Base-by-base conservation (phyloP, 2,113 vertebrate species). In the Pomatorhinus ruficollis region DNA sequence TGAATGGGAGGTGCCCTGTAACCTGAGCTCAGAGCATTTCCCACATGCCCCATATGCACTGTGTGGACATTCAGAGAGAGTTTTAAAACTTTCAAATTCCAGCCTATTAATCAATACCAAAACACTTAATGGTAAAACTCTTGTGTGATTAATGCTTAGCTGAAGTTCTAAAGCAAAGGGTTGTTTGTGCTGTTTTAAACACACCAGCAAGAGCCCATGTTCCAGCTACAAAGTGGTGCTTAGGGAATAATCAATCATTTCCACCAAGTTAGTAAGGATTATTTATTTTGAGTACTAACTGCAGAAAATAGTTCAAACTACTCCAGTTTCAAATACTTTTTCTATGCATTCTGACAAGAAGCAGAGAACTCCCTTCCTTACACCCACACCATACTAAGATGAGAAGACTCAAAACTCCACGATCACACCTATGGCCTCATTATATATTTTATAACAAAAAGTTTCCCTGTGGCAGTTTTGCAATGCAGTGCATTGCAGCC, bases 91-190 rank as follows among this genome's bases (percentile, higher is more conserved):
- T 89, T 66, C 60, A 65, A 60, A 85, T 93, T 92, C 80, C 49
- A 75, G 42, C 21, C 80, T 57, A 88, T 84, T 52, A 63, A 95
- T 95, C 66, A 75, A 93, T 93, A 91, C 56, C 45, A 40, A 63
- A 91, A 85, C 65, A 89, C 31, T 94, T 39, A 85, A 65, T 66
- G 42, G 74, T 53, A 86, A 88, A 81, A 81, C 71, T 79, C 69
- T 22, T n/a, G 52, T 89, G 90, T 93, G 91, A 95, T 94, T 93
- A 97, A 96, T 87, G 88, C 78, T 77, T 33, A 75, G 80, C 40
- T 86, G 37, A 84, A 83, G 78, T 56, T 91, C 72, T 25, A 83
- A 91, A 96, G 59, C 39, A 69, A 74, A 16, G 27, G n/a, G 64
- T 19, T 93, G 87, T 91, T 96, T 81, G 71, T 65, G 59, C 79